Evolutionary conservation across 2,797 vertebrate species (phyloP).

Genomic region (Siniperca undulata): DNA sequence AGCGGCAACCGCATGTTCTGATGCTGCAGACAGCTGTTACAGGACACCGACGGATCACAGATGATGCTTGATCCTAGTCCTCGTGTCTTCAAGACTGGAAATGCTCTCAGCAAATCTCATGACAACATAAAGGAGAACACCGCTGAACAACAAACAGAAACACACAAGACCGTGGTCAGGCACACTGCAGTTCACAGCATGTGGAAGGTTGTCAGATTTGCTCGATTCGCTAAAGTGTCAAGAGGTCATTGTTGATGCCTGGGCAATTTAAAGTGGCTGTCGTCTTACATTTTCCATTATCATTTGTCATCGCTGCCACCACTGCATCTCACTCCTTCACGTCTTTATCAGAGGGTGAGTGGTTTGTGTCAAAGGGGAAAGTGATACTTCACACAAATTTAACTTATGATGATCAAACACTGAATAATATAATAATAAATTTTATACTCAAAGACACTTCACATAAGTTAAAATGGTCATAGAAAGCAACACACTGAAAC

Average conservation of each 20-base stretch:
- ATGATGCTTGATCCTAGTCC: slow-evolving; percentile 61
- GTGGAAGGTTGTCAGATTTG: slow-evolving; percentile 44
- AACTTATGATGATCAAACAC: slow-evolving; percentile 37
- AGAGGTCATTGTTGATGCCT: slow-evolving; percentile 60
- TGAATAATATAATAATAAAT: no score
- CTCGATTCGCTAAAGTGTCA: slow-evolving; percentile 48
- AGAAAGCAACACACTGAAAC: no score
- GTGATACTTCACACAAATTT: slow-evolving; percentile 43
- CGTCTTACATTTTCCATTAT: slow-evolving; percentile 65
- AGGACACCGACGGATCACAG: slow-evolving; percentile 71
- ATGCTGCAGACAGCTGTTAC: slow-evolving; percentile 73
- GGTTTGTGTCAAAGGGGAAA: slow-evolving; percentile 62
- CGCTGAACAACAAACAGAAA: slow-evolving; percentile 36
- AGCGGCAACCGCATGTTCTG: slow-evolving; percentile 68
- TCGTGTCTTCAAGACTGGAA: slow-evolving; percentile 57
- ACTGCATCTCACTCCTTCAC: background rate
- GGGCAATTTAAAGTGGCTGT: slow-evolving; percentile 60
- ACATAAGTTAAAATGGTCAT: no score
- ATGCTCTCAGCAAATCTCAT: slow-evolving; percentile 58
- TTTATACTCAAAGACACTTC: no score
- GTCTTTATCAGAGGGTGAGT: slow-evolving; percentile 51
- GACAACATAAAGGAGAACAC: slow-evolving; percentile 48
- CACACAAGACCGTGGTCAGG: slow-evolving; percentile 1
- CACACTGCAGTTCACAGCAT: background rate
- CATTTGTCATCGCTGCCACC: slow-evolving; percentile 45